Base-by-base conservation (phyloP, 2,113 vertebrate genomes). In the Actenoides lindsayi region DNA sequence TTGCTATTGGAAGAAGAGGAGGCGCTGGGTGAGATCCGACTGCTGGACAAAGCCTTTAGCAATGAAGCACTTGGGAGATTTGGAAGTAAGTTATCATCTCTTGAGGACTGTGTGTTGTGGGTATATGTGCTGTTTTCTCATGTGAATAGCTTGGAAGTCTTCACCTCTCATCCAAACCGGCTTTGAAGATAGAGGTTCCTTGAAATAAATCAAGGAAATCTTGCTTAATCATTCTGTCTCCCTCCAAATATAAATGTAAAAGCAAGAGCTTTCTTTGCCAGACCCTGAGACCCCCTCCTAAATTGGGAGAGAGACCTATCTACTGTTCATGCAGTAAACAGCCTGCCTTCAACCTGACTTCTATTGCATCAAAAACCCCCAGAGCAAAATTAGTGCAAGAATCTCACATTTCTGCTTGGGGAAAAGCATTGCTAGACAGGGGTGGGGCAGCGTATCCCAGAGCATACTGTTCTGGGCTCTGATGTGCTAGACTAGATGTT, bases 1-100 rank as follows among this genome's bases (percentile, higher is more conserved):
- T 88, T 99, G 90, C 94, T 99, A 94, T 86, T 98, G 89, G 97
- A 99, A 51, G 98, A 99, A 30, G 98, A 99, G 90, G 97, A 98
- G 75, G 96, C 97, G 0, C 90, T 98, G 65, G 96, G 98, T 9
- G 99, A 99, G 97, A 86, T 99, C 35, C 97, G 99, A 8, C 93
- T 98, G 80, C 94, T 99, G 83, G 99, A 99, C 98, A 98, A 94
- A 97, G 65, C 83, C 35, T 93, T 99, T 10, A 97, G 77, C 10
- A 56, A 87, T 0, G 97, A 98, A 18, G 48, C 97, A 1, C 77
- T 97, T 1, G 48, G 67, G 13, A 93, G 80, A 11, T 97, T 98
- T 71, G 94, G 81, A 16, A 95, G 98, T 98, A 95, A 98, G 98
- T 97, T 97, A 56, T 41, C 21, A 13, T 14, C 15, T 6, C 2